phyloP scores from a whole-genome alignment of 2,113 vertebrate genomes.

The Oceanodroma tethys region DNA sequence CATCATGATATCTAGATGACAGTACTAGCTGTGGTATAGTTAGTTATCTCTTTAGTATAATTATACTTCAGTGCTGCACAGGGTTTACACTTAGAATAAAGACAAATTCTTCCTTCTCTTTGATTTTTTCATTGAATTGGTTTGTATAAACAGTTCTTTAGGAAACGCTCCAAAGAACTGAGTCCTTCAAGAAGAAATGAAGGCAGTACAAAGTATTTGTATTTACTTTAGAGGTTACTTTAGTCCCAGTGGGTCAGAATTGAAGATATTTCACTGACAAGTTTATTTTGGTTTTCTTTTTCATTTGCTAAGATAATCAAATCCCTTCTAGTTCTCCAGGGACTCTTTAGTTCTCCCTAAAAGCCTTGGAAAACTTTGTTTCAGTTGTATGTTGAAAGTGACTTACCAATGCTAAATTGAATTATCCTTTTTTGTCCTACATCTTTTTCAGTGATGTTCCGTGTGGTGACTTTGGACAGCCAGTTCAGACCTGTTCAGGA shows the following conservation, averaged over 20 bases:
- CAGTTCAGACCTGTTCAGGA: constrained; percentile 40
- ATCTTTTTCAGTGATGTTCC: constrained; percentile 50
- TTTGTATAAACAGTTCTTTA: not conserved
- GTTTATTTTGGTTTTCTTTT: not conserved
- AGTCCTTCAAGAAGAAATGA: not conserved
- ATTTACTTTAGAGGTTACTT: not conserved
- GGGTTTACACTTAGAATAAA: not conserved
- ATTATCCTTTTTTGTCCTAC: not conserved
- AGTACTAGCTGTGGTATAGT: not conserved
- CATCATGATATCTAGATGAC: not conserved
- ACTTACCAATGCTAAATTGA: not conserved
- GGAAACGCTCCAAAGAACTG: not conserved
- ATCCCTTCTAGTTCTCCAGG: not conserved
- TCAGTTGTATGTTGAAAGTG: not conserved
- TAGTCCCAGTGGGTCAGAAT: not conserved
- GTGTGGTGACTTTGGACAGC: constrained; percentile 42
- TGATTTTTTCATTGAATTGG: not conserved
- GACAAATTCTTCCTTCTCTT: not conserved
- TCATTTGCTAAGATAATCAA: not conserved
- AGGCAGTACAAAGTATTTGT: not conserved
- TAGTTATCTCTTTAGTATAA: not conserved
- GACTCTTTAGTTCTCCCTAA: not conserved
- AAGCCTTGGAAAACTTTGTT: not conserved
- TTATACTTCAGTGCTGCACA: not conserved
- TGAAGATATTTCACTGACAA: not conserved